These are phyloP conservation scores for Diogma glabrata DNA, from an alignment of 2,888 invertebrate genomes.

Conservation along the genomic window DNA sequence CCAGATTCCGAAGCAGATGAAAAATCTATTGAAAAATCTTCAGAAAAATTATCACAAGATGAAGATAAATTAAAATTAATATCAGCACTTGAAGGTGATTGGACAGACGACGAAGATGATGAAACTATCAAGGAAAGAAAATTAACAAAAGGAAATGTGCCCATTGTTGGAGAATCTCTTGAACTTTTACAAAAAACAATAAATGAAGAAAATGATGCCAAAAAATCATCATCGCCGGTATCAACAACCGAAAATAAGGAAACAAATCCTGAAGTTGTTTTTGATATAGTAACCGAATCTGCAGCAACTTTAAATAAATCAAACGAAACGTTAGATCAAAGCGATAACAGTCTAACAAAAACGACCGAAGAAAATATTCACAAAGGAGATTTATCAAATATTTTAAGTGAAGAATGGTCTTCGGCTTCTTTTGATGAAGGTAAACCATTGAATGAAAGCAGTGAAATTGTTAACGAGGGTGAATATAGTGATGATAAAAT, in stretches of 20 bases:
- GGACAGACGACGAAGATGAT: constrained; percentile 35
- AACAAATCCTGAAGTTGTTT: too few species aligned
- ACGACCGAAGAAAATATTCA: constrained; percentile 41
- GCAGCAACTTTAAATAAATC: background rate
- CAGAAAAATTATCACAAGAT: constrained; percentile 31
- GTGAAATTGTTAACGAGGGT: constrained; percentile 1
- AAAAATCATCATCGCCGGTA: background rate
- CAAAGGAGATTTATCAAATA: constrained; percentile 30
- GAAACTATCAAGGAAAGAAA: constrained; percentile 15
- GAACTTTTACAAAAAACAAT: background rate
- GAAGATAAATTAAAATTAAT: constrained; percentile 28
- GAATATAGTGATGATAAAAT: constrained; percentile 2
- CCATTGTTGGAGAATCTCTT: background rate
- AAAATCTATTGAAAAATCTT: constrained; percentile 19
- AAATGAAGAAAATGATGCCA: background rate
- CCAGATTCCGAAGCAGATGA: background rate
- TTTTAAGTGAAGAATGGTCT: constrained; percentile 2
- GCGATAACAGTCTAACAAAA: constrained; percentile 24
- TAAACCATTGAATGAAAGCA: constrained; percentile 12
- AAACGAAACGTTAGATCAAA: background rate
- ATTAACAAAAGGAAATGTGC: background rate
- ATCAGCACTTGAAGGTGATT: constrained; percentile 25
- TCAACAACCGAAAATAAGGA: constrained; percentile 5
- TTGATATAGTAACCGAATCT: background rate
- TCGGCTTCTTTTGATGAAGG: constrained; percentile 26